phyloP scores from a whole-genome alignment of 2,113 vertebrate genomes.

The Sorex araneus region DNA sequence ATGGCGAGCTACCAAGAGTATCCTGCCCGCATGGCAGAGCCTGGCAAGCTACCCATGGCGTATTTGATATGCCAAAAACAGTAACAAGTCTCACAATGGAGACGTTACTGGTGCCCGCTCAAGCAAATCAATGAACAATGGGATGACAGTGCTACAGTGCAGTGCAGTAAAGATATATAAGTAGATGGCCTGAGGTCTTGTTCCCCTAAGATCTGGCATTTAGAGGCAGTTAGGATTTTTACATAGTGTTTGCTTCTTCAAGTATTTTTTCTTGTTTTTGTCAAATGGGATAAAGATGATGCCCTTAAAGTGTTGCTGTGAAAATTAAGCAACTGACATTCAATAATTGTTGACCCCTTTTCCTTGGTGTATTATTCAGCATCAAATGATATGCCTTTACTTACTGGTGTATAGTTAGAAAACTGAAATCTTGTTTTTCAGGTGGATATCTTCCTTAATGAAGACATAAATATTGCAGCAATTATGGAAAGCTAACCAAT shows the following conservation, averaged over 20 bases:
- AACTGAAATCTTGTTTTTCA: not conserved
- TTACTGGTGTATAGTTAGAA: slow-evolving; percentile 1
- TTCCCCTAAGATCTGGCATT: not conserved
- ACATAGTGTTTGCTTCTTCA: not conserved
- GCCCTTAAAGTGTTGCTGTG: not conserved
- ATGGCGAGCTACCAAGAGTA: no score
- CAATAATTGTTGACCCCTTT: not conserved
- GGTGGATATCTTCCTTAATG: not conserved
- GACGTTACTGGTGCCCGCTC: no score
- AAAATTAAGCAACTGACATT: not conserved
- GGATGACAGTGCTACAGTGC: no score
- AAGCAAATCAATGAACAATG: no score
- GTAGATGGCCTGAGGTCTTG: not conserved
- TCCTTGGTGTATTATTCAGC: not conserved
- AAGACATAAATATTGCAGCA: slow-evolving; percentile 13
- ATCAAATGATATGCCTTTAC: not conserved
- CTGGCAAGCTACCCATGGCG: no score
- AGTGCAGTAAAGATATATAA: no score
- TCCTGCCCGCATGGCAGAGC: no score
- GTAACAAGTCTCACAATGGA: no score
- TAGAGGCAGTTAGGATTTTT: not conserved
- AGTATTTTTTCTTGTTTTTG: not conserved
- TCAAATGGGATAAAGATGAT: not conserved
- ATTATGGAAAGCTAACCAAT: not conserved
- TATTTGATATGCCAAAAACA: no score